Evolutionary conservation across 2,797 vertebrate genomes (phyloP).

Genomic region (Oreortyx pictus): DNA sequence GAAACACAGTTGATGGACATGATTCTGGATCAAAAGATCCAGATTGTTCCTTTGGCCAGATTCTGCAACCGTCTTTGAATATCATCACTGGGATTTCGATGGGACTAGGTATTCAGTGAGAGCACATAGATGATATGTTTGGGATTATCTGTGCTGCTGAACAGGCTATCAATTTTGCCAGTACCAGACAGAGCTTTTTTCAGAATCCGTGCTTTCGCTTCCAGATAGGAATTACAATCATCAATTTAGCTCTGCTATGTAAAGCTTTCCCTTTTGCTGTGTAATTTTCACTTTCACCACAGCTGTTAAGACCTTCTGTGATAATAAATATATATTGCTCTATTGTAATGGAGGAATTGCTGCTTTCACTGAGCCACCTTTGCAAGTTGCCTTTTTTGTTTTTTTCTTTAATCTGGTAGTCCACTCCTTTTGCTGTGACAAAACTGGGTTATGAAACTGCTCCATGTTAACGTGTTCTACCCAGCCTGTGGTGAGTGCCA

Average conservation of each 20-base stretch:
- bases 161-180: slow-evolving; percentile 10
- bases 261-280: slow-evolving; percentile 34
- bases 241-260: slow-evolving; percentile 15
- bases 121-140: not conserved
- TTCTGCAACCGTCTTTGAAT: not conserved
- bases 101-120: slow-evolving; percentile 11
- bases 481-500: not conserved
- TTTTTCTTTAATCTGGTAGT: not conserved
- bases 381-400: not conserved
- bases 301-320: slow-evolving; percentile 39
- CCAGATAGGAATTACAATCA: slow-evolving; percentile 45
- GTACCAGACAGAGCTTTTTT: slow-evolving; percentile 23
- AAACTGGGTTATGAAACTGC: not conserved
- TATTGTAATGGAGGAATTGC: slow-evolving; percentile 18
- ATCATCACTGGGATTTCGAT: not conserved
- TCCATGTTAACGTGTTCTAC: not conserved
- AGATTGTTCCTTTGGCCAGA: not conserved
- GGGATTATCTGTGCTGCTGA: slow-evolving; percentile 8
- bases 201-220: slow-evolving; percentile 27
- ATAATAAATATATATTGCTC: slow-evolving; percentile 28
- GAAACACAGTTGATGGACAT: not conserved
- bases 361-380: not conserved
- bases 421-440: not conserved
- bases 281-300: slow-evolving; percentile 41
- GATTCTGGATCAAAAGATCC: not conserved